Base-by-base conservation (phyloP, 1,140 invertebrate species). In the Drosophila nigromelanica region DNA sequence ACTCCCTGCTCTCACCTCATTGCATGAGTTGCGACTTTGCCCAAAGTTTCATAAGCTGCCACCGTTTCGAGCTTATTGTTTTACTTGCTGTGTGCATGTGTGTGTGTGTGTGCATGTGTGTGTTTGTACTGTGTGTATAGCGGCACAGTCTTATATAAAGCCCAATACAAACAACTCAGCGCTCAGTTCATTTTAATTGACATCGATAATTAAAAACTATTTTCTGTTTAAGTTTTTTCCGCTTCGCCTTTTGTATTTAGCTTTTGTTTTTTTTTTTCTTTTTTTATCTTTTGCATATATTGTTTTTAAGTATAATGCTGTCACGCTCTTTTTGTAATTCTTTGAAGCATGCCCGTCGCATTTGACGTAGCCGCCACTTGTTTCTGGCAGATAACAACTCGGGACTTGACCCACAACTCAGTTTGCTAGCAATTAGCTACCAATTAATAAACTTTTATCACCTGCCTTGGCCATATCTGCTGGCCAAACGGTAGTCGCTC, bases 201-300 rank as follows among this genome's bases (percentile, higher is more conserved):
- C 81, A 85, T 85, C 81, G 81, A 85, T 87, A 85, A 85, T 85
- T 85, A 85, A 85, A 80, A 85, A 83, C 80, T 80, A 85, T 83
- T 85, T 83, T 80, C 63, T 64, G 59, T 62, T 76, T 61, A 62
- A 62, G 47, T 64, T 82, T 75, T 50, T 35, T 55, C 35, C 68
- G 45, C 42, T 62, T 48, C 56, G 52, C 73, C 51, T 60, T 60
- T 54, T n/a, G 24, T 58, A 58, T 45, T 62, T 56, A 51, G n/a
- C 74, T 73, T 42, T 63, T 61, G 39, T 21, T 55, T 40, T 47
- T 43, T 58, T 3, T 35, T 43, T 30, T 45, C 18, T 18, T 18
- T 18, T 18, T 18, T 18, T 12, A n/a, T 54, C 48, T n/a, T n/a
- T 59, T 11, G 27, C 21, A 42, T 40, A 27, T 12, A 5, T 5